A percentile compares a stretch with the other conserved stretches of the same genome.
Evolutionary conservation across 2,113 vertebrate species (phyloP).

Genomic region (Eleginops maclovinus): DNA sequence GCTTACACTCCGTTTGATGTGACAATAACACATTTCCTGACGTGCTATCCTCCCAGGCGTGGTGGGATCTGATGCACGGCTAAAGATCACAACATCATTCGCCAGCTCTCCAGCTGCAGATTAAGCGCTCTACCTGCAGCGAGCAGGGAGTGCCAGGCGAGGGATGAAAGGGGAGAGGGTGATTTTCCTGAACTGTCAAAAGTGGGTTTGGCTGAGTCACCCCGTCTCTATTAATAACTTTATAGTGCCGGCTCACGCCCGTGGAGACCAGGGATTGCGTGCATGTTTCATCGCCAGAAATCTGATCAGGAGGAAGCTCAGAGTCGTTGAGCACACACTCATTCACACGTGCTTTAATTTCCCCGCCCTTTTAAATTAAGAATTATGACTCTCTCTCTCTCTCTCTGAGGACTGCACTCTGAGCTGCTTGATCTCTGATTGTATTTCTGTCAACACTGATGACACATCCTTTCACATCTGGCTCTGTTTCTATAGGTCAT

Average conservation of each 20-base stretch:
- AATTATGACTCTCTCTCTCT: too few species aligned
- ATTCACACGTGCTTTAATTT: constrained; percentile 39
- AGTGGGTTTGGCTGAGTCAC: constrained; percentile 71
- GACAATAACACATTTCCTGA: not conserved
- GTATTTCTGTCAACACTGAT: not conserved
- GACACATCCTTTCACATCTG: constrained; percentile 12
- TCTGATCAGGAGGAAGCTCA: too few species aligned
- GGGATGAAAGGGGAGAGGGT: constrained; percentile 70
- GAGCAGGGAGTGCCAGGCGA: constrained; percentile 61
- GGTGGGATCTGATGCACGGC: too few species aligned
- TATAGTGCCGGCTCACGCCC: too few species aligned
- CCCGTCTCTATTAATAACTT: constrained; percentile 71
- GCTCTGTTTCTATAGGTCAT: constrained; percentile 15
- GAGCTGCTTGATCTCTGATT: not conserved
- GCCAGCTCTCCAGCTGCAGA: constrained; percentile 70
- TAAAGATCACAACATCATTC: constrained; percentile 54
- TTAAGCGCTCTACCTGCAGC: constrained; percentile 66
- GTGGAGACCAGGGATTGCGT: constrained; percentile 56
- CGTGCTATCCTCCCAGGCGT: constrained; percentile 31
- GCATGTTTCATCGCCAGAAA: constrained; percentile 28
- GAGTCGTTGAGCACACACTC: too few species aligned
- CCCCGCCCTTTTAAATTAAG: too few species aligned
- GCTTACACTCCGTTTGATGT: constrained; percentile 1
- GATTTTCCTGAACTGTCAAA: constrained; percentile 75
- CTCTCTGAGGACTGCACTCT: not conserved